Evolutionary conservation across 1,140 invertebrate genomes (phyloP).

Genomic region (Aphaenogaster floridana): DNA sequence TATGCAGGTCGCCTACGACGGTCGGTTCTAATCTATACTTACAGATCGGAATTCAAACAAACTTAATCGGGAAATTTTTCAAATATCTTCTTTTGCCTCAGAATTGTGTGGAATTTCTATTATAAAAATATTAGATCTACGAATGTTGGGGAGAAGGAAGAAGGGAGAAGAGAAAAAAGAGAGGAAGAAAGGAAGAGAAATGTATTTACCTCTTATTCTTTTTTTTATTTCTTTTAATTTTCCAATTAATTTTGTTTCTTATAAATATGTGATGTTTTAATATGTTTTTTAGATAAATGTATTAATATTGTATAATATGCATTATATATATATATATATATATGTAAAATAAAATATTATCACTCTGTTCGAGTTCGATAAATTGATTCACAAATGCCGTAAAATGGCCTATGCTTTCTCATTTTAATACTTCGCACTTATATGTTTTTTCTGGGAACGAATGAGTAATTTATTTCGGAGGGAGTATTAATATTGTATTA

Average conservation of each 20-base stretch:
- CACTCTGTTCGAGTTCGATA: not conserved
- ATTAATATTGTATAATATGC: not conserved
- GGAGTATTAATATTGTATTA: not conserved
- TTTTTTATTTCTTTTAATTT: not conserved
- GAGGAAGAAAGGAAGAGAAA: too few species aligned
- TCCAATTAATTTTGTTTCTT: not conserved
- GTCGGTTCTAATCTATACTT: conserved; percentile 10
- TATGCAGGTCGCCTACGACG: conserved; percentile 18
- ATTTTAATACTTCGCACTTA: not conserved
- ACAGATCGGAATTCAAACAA: not conserved
- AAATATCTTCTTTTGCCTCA: not conserved
- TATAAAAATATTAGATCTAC: conserved; percentile 1
- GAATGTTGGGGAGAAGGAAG: not conserved
- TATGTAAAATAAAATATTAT: not conserved
- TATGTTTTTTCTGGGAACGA: not conserved
- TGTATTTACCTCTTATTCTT: not conserved
- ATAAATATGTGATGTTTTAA: not conserved
- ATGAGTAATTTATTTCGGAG: not conserved
- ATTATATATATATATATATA: too few species aligned
- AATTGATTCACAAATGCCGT: not conserved
- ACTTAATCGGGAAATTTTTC: not conserved
- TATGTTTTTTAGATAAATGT: not conserved
- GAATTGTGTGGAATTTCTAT: not conserved
- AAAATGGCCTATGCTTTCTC: not conserved
- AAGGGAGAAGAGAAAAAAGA: not conserved